A percentile compares a stretch with the other conserved stretches of the same genome.
Conservation (phyloP, 2,888 invertebrate genomes). For the Elmis aenea region DNA sequence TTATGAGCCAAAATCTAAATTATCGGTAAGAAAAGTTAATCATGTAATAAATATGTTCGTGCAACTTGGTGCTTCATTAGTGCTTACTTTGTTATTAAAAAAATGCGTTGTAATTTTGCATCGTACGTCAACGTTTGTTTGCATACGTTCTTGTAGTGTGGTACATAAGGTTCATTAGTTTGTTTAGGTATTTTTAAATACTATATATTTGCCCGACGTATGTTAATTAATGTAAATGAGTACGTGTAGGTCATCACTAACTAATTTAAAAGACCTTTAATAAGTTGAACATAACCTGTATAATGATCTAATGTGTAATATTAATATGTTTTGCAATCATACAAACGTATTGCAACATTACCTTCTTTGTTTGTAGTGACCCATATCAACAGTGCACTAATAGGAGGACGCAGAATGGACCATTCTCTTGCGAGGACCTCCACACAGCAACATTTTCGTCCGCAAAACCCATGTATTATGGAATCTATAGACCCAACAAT, state of each 20-base stretch:
- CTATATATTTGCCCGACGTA: neutral
- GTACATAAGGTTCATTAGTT: conserved; percentile 5
- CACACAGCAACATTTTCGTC: conserved; percentile 11
- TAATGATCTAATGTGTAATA: conserved; percentile 1
- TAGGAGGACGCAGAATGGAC: conserved; percentile 26
- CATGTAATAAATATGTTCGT: no score
- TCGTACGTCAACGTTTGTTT: conserved; percentile 12
- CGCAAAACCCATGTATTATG: conserved; percentile 33
- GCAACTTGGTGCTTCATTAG: no score
- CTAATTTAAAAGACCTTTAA: neutral
- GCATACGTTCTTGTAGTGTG: conserved; percentile 4
- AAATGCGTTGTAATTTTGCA: conserved; percentile 16
- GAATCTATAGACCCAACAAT: conserved; percentile 33
- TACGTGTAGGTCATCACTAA: no score
- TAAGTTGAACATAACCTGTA: conserved; percentile 4
- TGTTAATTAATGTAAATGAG: neutral
- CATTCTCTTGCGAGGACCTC: conserved; percentile 23
- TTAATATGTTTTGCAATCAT: neutral
- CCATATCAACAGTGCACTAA: conserved; percentile 25
- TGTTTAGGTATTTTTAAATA: conserved; percentile 6
- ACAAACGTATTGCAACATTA: conserved; percentile 2
- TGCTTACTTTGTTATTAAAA: no score
- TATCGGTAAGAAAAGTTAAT: conserved; percentile 23
- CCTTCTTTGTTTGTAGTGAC: conserved; percentile 29
- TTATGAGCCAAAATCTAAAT: conserved; percentile 14